These are phyloP conservation scores for Lochmaea capreae DNA, from an alignment of 2,888 invertebrate species.

Conservation along the genomic window DNA sequence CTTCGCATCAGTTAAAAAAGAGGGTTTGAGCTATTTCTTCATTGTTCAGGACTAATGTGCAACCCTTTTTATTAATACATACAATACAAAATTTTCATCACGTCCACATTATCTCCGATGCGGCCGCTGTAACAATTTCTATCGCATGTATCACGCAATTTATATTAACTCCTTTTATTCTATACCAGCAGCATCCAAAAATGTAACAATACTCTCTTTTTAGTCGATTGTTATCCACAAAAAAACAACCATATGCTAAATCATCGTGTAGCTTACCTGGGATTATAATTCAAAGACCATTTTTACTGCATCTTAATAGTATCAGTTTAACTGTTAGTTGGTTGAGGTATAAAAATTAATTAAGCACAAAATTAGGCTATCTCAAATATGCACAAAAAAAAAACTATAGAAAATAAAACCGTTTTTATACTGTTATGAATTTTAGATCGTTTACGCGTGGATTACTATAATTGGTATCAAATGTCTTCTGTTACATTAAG, in stretches of 20 bases:
- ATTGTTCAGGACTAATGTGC: slow-evolving; percentile 61
- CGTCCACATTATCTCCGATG: slow-evolving; percentile 63
- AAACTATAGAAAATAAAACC: slow-evolving; percentile 11
- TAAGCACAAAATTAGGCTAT: slow-evolving; percentile 48
- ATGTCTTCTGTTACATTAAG: slow-evolving; percentile 8
- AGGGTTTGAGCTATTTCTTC: slow-evolving; percentile 59
- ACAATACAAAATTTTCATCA: slow-evolving; percentile 65
- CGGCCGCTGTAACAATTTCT: slow-evolving; percentile 56
- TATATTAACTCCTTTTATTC: slow-evolving; percentile 47
- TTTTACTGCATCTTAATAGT: slow-evolving; percentile 44
- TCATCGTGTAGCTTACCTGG: slow-evolving; percentile 39
- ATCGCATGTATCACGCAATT: slow-evolving; percentile 59
- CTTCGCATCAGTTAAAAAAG: slow-evolving; percentile 46
- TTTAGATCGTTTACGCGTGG: slow-evolving; percentile 14
- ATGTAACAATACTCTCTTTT: slow-evolving; percentile 54
- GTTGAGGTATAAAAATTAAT: slow-evolving; percentile 48
- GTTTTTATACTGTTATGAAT: slow-evolving; percentile 21
- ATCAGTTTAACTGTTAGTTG: slow-evolving; percentile 43
- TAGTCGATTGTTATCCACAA: slow-evolving; percentile 36
- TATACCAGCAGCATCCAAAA: slow-evolving; percentile 54
- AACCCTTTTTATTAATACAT: slow-evolving; percentile 62
- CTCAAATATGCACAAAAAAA: slow-evolving; percentile 43
- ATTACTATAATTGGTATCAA: slow-evolving; percentile 9
- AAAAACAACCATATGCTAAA: slow-evolving; percentile 44
- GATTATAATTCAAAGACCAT: slow-evolving; percentile 45